Conservation (phyloP, 1,140 invertebrate genomes). For the Diorhabda sublineata region DNA sequence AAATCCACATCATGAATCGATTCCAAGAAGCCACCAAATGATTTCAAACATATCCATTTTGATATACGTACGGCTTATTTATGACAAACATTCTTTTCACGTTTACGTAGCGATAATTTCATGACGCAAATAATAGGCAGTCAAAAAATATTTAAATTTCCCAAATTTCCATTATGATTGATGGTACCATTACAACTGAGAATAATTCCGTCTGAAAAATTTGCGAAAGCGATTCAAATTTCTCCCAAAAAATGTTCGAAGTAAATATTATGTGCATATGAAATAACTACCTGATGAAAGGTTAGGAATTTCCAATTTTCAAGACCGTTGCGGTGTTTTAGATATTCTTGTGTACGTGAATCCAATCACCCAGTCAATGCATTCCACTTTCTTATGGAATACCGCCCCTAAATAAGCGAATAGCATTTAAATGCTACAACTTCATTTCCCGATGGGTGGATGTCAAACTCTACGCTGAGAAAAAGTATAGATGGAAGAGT, state of each 20-base stretch:
- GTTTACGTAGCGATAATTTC: no score
- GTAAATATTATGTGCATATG: background rate
- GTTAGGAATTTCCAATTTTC: background rate
- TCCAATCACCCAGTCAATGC: constrained; percentile 22
- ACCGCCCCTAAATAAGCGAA: constrained; percentile 9
- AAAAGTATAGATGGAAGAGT: no score
- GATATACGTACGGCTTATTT: no score
- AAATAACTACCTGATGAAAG: background rate
- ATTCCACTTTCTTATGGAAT: constrained; percentile 12
- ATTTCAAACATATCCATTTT: no score
- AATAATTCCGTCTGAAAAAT: background rate
- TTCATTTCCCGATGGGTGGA: constrained; percentile 4
- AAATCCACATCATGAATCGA: no score
- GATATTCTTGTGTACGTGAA: constrained; percentile 19
- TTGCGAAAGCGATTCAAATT: background rate
- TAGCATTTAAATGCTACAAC: constrained; percentile 12
- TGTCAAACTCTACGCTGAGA: no score
- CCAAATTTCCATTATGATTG: background rate
- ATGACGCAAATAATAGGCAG: no score
- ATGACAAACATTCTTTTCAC: no score
- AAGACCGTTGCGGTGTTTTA: background rate
- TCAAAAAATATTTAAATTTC: no score
- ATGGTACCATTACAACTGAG: background rate
- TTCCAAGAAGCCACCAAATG: no score
- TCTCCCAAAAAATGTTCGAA: background rate